A percentile compares a stretch with the other conserved stretches of the same genome.
Conservation (phyloP, 2,113 vertebrate genomes). For the Tringa solitaria region DNA sequence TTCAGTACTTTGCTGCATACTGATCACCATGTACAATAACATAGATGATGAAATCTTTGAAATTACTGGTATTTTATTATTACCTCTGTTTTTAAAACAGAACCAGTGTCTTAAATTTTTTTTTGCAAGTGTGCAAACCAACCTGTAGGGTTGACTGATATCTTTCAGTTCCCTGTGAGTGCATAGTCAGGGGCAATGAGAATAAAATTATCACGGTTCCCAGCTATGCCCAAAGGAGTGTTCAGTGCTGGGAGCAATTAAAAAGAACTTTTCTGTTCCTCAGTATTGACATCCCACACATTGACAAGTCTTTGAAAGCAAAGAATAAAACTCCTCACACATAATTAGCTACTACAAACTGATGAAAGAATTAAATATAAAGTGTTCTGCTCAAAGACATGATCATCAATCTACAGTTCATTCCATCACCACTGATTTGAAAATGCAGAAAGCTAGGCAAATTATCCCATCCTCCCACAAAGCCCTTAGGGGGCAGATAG, state of each 20-base stretch:
- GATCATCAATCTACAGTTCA: conserved; percentile 36
- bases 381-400: conserved; percentile 40
- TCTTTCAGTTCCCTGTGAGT: neutral
- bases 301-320: conserved; percentile 64
- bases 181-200: neutral
- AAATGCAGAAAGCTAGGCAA: conserved; percentile 15
- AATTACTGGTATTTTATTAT: neutral
- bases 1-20: neutral
- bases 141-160: neutral
- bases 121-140: neutral
- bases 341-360: conserved; percentile 63
- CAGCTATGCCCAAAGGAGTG: conserved; percentile 21
- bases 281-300: conserved; percentile 46
- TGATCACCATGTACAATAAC: neutral
- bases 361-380: conserved; percentile 59
- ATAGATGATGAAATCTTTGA: neutral
- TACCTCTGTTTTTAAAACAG: neutral
- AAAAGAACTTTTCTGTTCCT: conserved; percentile 33
- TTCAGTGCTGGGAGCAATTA: conserved; percentile 35
- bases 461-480: neutral
- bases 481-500: neutral
- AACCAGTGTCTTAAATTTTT: neutral
- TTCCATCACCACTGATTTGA: conserved; percentile 2
- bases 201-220: neutral
- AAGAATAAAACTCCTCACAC: conserved; percentile 56